phyloP scores from a whole-genome alignment of 2,113 vertebrate genomes.

The Helogale parvula region DNA sequence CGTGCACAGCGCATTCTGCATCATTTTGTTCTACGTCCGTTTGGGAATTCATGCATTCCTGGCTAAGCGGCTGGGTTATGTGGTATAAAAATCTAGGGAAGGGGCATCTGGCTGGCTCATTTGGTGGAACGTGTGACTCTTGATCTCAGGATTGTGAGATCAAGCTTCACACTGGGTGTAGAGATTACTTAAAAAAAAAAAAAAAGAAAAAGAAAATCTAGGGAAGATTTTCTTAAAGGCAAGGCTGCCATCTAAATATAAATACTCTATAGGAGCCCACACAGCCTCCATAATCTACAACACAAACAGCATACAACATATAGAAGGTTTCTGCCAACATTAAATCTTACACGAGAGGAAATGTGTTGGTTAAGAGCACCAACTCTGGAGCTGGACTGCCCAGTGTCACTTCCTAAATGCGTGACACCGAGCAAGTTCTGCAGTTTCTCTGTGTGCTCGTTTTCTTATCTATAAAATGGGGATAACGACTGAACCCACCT shows the following conservation, averaged over 20 bases:
- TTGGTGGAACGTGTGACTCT: neutral
- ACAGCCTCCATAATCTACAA: neutral
- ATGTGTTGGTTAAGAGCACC: neutral
- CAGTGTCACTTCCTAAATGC: neutral
- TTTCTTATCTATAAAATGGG: neutral
- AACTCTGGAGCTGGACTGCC: neutral
- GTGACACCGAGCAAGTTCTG: fast-evolving
- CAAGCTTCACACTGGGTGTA: neutral
- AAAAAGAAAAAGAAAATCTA: neutral
- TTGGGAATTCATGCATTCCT: neutral
- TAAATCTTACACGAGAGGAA: neutral
- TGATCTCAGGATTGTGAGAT: neutral
- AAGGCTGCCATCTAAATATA: neutral
- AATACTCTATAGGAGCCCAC: neutral
- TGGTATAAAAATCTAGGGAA: neutral
- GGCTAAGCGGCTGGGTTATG: neutral
- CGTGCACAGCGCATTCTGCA: fast-evolving
- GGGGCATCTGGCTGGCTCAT: neutral
- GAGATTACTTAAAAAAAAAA: neutral
- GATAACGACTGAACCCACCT: neutral
- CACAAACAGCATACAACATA: neutral
- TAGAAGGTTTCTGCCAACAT: neutral
- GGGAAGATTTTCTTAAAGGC: neutral
- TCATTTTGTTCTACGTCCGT: neutral
- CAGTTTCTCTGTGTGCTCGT: neutral